Evolutionary conservation across 2,797 vertebrate species (phyloP).

Genomic region (Carduelis carduelis): DNA sequence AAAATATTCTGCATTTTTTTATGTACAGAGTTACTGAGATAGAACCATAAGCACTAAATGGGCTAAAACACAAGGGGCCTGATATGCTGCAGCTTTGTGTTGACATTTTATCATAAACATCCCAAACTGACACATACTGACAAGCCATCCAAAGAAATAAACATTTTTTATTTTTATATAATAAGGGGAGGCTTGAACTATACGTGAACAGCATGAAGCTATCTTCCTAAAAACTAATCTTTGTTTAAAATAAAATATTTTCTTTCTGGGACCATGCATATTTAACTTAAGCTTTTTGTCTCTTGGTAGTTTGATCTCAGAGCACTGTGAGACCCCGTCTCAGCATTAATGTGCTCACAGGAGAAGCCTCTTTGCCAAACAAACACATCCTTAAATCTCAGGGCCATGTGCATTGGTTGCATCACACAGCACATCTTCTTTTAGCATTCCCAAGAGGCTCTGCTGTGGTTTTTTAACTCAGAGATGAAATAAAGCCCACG

Average conservation of each 20-base stretch:
- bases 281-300: background rate
- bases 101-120: conserved; percentile 11
- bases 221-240: background rate
- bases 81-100: background rate
- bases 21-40: background rate
- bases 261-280: background rate
- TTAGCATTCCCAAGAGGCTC: background rate
- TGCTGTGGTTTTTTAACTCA: background rate
- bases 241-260: background rate
- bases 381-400: background rate
- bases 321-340: background rate
- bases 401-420: background rate
- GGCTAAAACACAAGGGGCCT: conserved; percentile 2
- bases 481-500: accelerated
- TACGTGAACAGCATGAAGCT: background rate
- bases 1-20: background rate
- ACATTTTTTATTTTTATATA: background rate
- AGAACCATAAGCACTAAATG: background rate
- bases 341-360: background rate
- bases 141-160: background rate
- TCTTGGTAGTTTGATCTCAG: background rate
- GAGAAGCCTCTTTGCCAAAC: background rate
- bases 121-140: background rate
- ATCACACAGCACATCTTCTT: background rate
- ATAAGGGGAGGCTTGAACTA: background rate